Percentiles rank a stretch among this genome's conserved stretches.
Conservation (phyloP, 1,140 invertebrate species). For the Pseudomyrmex flavicornis region DNA sequence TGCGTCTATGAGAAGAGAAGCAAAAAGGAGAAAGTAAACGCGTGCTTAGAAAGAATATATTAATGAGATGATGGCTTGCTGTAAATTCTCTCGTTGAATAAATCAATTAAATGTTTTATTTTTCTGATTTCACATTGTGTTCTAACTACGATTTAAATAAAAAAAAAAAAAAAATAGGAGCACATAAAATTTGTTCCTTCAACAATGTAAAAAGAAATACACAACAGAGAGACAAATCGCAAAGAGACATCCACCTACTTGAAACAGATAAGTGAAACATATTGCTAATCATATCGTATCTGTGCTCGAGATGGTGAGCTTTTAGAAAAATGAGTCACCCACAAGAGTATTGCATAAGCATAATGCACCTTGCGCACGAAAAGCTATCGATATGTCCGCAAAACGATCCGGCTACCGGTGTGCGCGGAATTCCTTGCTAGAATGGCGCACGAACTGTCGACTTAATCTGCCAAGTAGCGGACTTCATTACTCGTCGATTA, state of each 20-base stretch:
- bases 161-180: too few relatives aligned
- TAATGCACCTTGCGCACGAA: conserved; percentile 40
- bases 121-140: too few relatives aligned
- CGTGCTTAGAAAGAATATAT: conserved; percentile 39
- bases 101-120: too few relatives aligned
- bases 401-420: conserved; percentile 54
- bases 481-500: conserved; percentile 66
- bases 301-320: conserved; percentile 23
- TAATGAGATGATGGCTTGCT: not conserved
- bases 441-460: conserved; percentile 37
- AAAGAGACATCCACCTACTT: not conserved
- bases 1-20: conserved; percentile 48
- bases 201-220: not conserved
- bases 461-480: conserved; percentile 53
- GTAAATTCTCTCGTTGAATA: not conserved
- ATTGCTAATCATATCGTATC: not conserved
- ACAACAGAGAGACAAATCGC: not conserved
- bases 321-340: conserved; percentile 63
- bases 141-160: too few relatives aligned
- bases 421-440: conserved; percentile 41
- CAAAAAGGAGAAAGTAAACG: conserved; percentile 7
- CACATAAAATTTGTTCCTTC: too few relatives aligned
- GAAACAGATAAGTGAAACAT: conserved; percentile 3
- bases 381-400: conserved; percentile 46
- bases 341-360: conserved; percentile 58